Conservation (phyloP, 2,797 vertebrate genomes). For the Xiphorhynchus erythropygius region DNA sequence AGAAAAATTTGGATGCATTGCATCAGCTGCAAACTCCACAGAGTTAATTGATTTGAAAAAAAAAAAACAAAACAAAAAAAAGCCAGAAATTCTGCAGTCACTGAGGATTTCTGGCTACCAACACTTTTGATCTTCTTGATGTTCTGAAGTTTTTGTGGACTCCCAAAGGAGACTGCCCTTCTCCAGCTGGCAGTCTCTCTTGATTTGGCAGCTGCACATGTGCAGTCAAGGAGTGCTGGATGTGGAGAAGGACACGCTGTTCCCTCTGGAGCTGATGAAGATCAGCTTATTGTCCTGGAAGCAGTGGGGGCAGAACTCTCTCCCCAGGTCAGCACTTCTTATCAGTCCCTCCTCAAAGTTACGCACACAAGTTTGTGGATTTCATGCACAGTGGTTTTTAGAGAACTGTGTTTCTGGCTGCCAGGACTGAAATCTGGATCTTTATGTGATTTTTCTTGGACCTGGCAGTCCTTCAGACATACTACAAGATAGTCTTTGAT, state of each 20-base stretch:
- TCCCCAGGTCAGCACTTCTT: background rate
- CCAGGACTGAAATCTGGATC: background rate
- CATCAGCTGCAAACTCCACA: background rate
- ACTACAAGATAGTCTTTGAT: background rate
- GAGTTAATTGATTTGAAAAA: conserved; percentile 19
- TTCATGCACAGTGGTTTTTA: background rate
- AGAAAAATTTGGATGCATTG: background rate
- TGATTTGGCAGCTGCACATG: background rate
- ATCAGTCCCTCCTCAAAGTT: background rate
- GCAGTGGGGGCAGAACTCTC: background rate
- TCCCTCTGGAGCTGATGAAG: background rate
- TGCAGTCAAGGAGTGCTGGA: background rate
- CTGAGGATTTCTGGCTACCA: background rate
- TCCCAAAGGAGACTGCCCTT: background rate
- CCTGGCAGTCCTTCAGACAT: background rate
- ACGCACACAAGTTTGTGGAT: background rate
- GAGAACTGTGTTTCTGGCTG: background rate
- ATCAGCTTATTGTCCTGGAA: conserved; percentile 10
- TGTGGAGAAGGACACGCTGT: background rate
- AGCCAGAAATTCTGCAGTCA: background rate
- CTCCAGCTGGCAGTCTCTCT: conserved; percentile 15
- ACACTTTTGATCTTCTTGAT: background rate
- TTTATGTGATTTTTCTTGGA: background rate
- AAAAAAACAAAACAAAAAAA: background rate
- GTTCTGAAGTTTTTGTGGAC: background rate